phyloP scores from a whole-genome alignment of 2,113 vertebrate species.

The Vireo altiloquus region DNA sequence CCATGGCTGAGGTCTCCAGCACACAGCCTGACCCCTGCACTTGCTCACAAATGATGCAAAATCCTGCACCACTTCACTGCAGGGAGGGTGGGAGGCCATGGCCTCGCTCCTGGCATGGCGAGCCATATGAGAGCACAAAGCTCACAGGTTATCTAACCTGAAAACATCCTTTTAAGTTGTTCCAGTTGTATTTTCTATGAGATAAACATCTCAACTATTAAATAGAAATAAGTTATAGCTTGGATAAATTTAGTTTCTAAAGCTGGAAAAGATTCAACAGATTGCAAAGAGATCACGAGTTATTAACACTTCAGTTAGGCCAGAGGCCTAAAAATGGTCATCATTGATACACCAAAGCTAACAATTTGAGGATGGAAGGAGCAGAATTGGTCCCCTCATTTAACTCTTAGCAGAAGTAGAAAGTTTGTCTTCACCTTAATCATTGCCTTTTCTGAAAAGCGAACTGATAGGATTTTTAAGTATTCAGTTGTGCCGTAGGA shows the following conservation, averaged over 20 bases:
- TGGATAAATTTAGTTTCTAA: not conserved
- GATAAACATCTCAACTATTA: not conserved
- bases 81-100: not conserved
- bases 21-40: rapidly evolving
- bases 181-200: not conserved
- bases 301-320: not conserved
- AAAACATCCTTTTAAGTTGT: not conserved
- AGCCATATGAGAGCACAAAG: rapidly evolving
- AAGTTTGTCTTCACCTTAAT: not conserved
- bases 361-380: not conserved
- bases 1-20: rapidly evolving
- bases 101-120: too few species aligned
- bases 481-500: not conserved
- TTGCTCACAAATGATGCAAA: rapidly evolving
- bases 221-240: not conserved
- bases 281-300: not conserved
- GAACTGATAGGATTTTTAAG: not conserved
- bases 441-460: not conserved
- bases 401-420: not conserved
- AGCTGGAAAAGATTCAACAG: not conserved
- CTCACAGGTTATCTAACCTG: not conserved
- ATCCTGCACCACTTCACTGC: not conserved
- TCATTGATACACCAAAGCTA: not conserved
- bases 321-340: not conserved
- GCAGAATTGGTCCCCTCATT: not conserved